phyloP scores from a whole-genome alignment of 2,888 invertebrate species.

The Drosophila kanekoi region DNA sequence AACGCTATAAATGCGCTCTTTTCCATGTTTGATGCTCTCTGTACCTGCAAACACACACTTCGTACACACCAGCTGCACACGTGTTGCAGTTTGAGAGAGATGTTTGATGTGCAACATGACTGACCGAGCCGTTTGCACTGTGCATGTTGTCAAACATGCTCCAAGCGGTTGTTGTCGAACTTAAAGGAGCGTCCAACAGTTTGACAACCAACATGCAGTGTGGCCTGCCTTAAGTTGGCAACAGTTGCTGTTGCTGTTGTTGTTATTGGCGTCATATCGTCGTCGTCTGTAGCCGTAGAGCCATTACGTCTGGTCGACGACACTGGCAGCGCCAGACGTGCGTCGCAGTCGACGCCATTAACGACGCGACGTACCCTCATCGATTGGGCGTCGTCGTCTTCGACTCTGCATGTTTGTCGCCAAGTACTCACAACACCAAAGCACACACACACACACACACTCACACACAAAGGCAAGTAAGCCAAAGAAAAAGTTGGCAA shows the following conservation, averaged over 20 bases:
- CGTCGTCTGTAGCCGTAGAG: constrained; percentile 28
- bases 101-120: constrained; percentile 17
- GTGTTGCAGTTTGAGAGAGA: too few relatives aligned
- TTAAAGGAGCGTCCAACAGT: constrained; percentile 8
- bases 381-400: constrained; percentile 55
- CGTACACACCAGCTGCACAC: neutral
- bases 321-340: constrained; percentile 64
- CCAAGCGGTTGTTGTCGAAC: neutral
- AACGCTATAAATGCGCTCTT: neutral
- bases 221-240: too few relatives aligned
- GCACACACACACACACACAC: constrained; percentile 31
- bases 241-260: constrained; percentile 7
- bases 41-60: constrained; percentile 17
- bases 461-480: constrained; percentile 32
- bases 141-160: constrained; percentile 27
- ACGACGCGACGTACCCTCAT: constrained; percentile 41
- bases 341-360: constrained; percentile 66
- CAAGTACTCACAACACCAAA: constrained; percentile 25
- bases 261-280: constrained; percentile 33
- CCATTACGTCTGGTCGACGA: constrained; percentile 69
- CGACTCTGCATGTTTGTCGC: constrained; percentile 41
- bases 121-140: constrained; percentile 4
- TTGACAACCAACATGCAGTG: constrained; percentile 36
- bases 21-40: constrained; percentile 23
- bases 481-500: constrained; percentile 44